Conservation (phyloP, 2,888 invertebrate species). For the Drosophila falleni region DNA sequence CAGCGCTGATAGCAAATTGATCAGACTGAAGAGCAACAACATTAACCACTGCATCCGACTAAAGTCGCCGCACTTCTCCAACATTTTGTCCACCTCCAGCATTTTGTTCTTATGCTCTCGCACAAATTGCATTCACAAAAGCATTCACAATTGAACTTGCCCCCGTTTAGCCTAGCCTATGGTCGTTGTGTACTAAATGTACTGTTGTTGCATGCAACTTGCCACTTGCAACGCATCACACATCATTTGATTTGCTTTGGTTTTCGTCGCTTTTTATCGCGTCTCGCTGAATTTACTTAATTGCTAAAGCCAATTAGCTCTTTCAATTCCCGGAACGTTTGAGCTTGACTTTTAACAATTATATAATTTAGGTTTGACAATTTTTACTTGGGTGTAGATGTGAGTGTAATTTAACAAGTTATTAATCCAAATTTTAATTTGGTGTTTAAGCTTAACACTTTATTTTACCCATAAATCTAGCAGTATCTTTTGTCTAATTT, state of each 20-base stretch:
- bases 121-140: slow-evolving; percentile 23
- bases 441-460: not conserved
- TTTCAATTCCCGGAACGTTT: slow-evolving; percentile 22
- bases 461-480: not conserved
- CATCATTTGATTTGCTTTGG: slow-evolving; percentile 19
- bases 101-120: slow-evolving; percentile 50
- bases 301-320: slow-evolving; percentile 49
- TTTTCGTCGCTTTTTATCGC: slow-evolving; percentile 12
- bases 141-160: no score
- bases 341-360: slow-evolving; percentile 22
- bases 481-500: not conserved
- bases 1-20: slow-evolving; percentile 87
- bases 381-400: not conserved
- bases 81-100: slow-evolving; percentile 86
- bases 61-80: slow-evolving; percentile 87
- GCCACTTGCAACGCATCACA: slow-evolving; percentile 14
- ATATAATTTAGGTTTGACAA: slow-evolving; percentile 31
- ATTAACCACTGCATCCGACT: slow-evolving; percentile 86
- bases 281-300: slow-evolving; percentile 36
- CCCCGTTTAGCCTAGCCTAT: slow-evolving; percentile 7
- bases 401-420: not conserved
- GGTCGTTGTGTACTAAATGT: not conserved
- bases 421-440: no score
- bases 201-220: slow-evolving; percentile 9
- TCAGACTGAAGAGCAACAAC: slow-evolving; percentile 86